Evolutionary conservation across 2,888 invertebrate species (phyloP), one percentile per base, ranked within the genome.

Genomic region (Nymphalis urticae): DNA sequence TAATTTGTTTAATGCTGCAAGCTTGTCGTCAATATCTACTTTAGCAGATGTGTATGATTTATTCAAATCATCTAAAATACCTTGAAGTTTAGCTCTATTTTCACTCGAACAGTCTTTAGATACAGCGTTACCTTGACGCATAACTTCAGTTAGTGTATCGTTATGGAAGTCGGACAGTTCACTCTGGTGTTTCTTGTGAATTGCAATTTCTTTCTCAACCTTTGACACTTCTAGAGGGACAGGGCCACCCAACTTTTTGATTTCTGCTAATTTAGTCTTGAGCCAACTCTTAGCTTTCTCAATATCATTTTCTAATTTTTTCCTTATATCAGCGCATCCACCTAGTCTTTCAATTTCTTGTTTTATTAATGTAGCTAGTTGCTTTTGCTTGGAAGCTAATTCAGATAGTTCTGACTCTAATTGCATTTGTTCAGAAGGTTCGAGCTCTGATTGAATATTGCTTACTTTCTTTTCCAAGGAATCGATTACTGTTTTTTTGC

Each of bases 361-460:
- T 80, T 96, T 95, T 1, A 97, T 91, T 6, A 95, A 94, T 0
- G 94, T 93, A 1, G 95, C 94, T 2, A 98, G 86, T 79, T 96
- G 95, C 69, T 95, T 95, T 79, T 97, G 97, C 79, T 97, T 96
- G 0, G 94, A 92, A 27, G 95, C 94, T 0, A 98, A 87, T 79
- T 95, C 94, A 73, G 95, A 94, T 53, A 98, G 86, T 48, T 96
- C 94, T 0, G 94, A 93, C 81, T 97, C 96, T 62, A 98, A 86
- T 81, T 96, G 95, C 75, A 95, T 95, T 76, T 97, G 95, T 85
- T 98, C 98, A 0, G 95, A 94, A 8, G 96, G 95, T 84, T 98
- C 98, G 50, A 98, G 86, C 84, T 98, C 98, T 70, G 96, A 95
- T 79, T 96, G 95, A 90, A 98, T 96, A 75, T 97, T 96, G 71